Evolutionary conservation across 2,888 invertebrate species (phyloP), one percentile per base, ranked within the genome.

Genomic region (Chorisops tibialis): DNA sequence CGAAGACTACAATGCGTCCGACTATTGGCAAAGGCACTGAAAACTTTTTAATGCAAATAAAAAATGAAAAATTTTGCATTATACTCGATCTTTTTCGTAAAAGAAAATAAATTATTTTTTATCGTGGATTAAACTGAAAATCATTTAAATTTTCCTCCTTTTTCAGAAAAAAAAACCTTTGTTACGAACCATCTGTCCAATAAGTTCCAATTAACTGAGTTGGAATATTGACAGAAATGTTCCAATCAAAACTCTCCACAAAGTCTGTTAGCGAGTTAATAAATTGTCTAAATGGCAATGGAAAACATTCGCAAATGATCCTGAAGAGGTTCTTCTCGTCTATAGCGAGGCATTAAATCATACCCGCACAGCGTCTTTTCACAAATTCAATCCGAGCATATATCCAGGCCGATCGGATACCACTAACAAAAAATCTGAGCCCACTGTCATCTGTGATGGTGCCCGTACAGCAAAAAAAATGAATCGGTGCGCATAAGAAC

Each of bases 231-330:
- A 56, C 56, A 56, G 56, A 35, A 56, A 56, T 43, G 56, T 43
- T 18, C 56, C 56, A 56, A 56, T 56, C 56, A 56, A 45, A 56
- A 30, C 30, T 30, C 30, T 30, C 30, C 30, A 30, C 2, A 30
- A 56, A 56, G 43, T 56, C 56, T 45, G 14, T 22, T 16, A 45
- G 43, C 45, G 56, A 56, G 56, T 56, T 56, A 43, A 56, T 56
- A 56, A 56, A 56, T 56, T 56, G 43, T 12, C 19, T 56, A 56
- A 56, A 56, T 56, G 56, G 43, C 56, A 56, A 56, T 43, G 45
- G 24, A 30, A 56, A 56, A 56, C 56, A 56, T 56, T 56, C 56
- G 43, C 35, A 56, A 56, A 45, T n/a, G 56, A 45, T 56, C 43
- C 43, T 56, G 43, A 14, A 56, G 30, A 56, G 24, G 45, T 43